These are phyloP conservation scores for Nasonovia ribisnigri DNA, from an alignment of 2,888 invertebrate species.

Conservation along the genomic window DNA sequence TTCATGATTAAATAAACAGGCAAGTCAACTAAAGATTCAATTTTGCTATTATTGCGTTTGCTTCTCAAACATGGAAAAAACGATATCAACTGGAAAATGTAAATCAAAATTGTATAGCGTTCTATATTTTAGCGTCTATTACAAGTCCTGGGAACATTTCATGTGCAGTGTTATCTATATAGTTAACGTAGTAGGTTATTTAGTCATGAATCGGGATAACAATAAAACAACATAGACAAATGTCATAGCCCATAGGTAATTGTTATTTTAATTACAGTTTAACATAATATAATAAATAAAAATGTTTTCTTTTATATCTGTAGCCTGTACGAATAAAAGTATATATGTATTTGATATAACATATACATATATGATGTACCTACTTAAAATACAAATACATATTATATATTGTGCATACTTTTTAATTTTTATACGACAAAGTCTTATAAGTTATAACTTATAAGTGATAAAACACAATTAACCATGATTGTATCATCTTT, in stretches of 20 bases:
- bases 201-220: neutral
- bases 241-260: neutral
- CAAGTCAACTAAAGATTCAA: neutral
- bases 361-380: too few species aligned
- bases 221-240: neutral
- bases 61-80: neutral
- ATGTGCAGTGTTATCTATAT: neutral
- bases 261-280: neutral
- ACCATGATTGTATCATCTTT: neutral
- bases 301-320: neutral
- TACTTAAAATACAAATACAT: neutral
- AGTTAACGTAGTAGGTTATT: neutral
- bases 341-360: neutral
- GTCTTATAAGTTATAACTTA: neutral
- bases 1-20: neutral
- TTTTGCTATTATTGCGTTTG: neutral
- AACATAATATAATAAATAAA: neutral
- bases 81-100: neutral
- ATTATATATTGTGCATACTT: neutral
- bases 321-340: neutral
- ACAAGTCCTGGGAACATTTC: neutral
- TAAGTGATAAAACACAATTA: neutral
- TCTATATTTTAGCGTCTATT: neutral
- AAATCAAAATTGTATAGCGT: neutral
- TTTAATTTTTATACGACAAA: neutral